Percentiles rank a stretch among this genome's conserved stretches.
phyloP scores from a whole-genome alignment of 2,797 vertebrate genomes.

The Neomorphus geoffroyi region DNA sequence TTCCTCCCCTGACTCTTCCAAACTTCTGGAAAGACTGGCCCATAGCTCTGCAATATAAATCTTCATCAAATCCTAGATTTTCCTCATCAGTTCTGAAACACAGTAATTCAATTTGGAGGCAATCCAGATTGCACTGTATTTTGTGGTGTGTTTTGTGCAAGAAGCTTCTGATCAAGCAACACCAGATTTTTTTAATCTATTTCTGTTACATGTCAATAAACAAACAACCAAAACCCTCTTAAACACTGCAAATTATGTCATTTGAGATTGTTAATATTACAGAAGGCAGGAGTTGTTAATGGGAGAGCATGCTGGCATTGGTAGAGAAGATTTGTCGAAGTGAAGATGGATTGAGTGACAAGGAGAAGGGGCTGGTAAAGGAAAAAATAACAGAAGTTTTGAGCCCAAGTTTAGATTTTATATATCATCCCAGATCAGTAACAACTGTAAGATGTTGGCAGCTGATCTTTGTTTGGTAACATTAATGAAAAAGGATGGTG shows the following conservation, averaged over 20 bases:
- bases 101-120: neutral
- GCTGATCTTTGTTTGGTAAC: neutral
- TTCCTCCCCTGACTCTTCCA: neutral
- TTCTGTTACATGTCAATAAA: constrained; percentile 1
- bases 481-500: neutral
- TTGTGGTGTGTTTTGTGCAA: neutral
- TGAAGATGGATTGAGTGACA: neutral
- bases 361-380: neutral
- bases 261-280: neutral
- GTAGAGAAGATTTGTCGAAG: neutral
- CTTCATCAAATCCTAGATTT: neutral
- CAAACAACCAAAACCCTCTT: neutral
- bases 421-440: neutral
- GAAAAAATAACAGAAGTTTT: neutral
- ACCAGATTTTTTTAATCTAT: neutral
- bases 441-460: neutral
- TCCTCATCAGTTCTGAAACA: neutral
- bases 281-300: neutral
- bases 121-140: neutral
- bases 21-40: neutral
- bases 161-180: neutral
- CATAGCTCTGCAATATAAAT: neutral
- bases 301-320: neutral
- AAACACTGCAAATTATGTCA: neutral
- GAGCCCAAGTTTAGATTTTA: neutral